Percentiles rank a stretch among this genome's conserved stretches.
Evolutionary conservation across 2,888 invertebrate species (phyloP).

Genomic region (Rhorus exstirpatorius): DNA sequence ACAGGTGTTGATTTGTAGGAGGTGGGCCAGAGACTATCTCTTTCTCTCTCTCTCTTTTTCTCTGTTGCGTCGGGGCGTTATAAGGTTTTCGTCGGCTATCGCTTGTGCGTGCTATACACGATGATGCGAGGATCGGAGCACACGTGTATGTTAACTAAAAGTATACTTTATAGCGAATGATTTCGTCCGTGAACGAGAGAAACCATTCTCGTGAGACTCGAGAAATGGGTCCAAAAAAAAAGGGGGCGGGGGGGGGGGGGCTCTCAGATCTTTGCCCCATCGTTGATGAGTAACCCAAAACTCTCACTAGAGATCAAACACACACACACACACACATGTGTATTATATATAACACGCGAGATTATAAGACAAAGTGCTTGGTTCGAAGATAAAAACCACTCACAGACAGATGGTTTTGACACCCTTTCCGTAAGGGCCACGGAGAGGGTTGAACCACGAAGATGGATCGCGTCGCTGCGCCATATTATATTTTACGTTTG

Average conservation of each 20-base stretch:
- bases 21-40: constrained; percentile 62
- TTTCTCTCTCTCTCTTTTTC: constrained; percentile 27
- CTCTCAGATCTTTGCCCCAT: constrained; percentile 8
- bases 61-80: constrained; percentile 69
- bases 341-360: background rate
- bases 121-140: constrained; percentile 36
- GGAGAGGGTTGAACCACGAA: constrained; percentile 31
- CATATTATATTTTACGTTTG: constrained; percentile 22
- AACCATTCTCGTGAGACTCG: constrained; percentile 27
- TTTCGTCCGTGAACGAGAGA: background rate
- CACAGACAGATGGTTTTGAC: constrained; percentile 57
- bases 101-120: constrained; percentile 10
- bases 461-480: constrained; percentile 25
- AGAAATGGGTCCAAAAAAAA: constrained; percentile 17
- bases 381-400: constrained; percentile 22
- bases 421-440: constrained; percentile 20
- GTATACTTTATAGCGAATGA: constrained; percentile 13
- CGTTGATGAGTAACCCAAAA: constrained; percentile 10
- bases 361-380: constrained; percentile 18
- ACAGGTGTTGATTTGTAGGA: constrained; percentile 76
- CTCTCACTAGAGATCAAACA: background rate
- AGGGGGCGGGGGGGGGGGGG: background rate
- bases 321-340: background rate
- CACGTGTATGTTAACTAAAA: constrained; percentile 22
- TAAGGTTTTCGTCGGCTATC: constrained; percentile 68